These are phyloP conservation scores for Tiphia femorata DNA, from an alignment of 2,888 invertebrate species.

Conservation along the genomic window DNA sequence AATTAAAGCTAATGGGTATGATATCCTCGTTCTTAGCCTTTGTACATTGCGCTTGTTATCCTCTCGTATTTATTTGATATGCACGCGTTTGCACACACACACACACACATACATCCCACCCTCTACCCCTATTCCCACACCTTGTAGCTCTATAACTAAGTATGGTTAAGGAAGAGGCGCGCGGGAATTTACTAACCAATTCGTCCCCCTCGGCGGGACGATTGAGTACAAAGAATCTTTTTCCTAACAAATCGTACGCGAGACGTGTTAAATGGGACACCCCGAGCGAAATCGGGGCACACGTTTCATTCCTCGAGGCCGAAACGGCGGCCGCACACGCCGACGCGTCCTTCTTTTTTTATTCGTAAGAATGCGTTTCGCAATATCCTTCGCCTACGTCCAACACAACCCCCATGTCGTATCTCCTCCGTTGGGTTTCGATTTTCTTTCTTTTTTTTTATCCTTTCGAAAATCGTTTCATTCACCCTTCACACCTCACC, in stretches of 20 bases:
- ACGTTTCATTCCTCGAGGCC: not conserved
- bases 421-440: too few species aligned
- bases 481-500: too few species aligned
- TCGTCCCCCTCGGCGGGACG: slow-evolving; percentile 24
- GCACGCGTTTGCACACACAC: slow-evolving; percentile 49
- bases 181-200: slow-evolving; percentile 32
- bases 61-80: slow-evolving; percentile 65
- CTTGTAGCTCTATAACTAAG: slow-evolving; percentile 40
- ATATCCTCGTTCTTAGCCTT: slow-evolving; percentile 53
- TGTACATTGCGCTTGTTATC: slow-evolving; percentile 65
- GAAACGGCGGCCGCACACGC: too few species aligned
- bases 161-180: slow-evolving; percentile 34
- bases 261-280: too few species aligned
- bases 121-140: too few species aligned
- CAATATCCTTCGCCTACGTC: not conserved
- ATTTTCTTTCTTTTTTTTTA: too few species aligned
- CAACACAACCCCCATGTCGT: not conserved
- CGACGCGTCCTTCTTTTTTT: not conserved
- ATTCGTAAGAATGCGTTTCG: not conserved
- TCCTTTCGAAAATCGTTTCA: too few species aligned
- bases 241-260: slow-evolving; percentile 35
- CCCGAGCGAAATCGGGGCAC: slow-evolving; percentile 17
- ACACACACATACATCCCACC: too few species aligned
- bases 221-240: slow-evolving; percentile 62
- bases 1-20: slow-evolving; percentile 55